These are phyloP conservation scores for Meloidogyne exigua DNA, from an alignment of 1,140 invertebrate species.

Conservation along the genomic window DNA sequence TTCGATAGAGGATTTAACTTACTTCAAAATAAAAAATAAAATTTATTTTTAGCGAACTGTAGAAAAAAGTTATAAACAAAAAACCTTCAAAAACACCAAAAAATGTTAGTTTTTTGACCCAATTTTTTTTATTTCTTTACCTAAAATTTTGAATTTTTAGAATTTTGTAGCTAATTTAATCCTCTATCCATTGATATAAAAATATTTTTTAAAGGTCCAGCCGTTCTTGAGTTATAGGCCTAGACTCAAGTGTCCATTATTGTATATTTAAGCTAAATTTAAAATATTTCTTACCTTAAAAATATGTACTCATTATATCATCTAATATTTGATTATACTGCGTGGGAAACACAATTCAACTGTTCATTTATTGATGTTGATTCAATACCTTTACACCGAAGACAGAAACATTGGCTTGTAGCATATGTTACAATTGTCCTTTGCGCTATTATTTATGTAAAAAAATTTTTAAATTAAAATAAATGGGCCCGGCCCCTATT, in stretches of 20 bases:
- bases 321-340: slow-evolving; percentile 5
- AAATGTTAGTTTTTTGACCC: no score
- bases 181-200: not conserved
- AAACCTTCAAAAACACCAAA: no score
- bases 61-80: no score
- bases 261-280: not conserved
- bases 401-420: not conserved
- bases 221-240: not conserved
- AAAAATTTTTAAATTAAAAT: no score
- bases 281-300: not conserved
- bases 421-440: not conserved
- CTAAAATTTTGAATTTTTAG: not conserved
- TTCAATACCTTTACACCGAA: not conserved
- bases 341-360: not conserved
- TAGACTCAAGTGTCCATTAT: not conserved
- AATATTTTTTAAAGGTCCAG: not conserved
- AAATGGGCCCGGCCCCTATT: no score
- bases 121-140: not conserved
- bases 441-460: slow-evolving; percentile 1
- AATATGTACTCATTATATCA: not conserved
- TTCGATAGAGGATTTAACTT: no score
- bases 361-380: slow-evolving; percentile 5
- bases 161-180: not conserved
- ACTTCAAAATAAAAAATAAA: no score
- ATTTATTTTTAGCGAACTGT: no score